Base-by-base conservation (phyloP, 2,888 invertebrate species). In the Caenorhabditis macrosperma region DNA sequence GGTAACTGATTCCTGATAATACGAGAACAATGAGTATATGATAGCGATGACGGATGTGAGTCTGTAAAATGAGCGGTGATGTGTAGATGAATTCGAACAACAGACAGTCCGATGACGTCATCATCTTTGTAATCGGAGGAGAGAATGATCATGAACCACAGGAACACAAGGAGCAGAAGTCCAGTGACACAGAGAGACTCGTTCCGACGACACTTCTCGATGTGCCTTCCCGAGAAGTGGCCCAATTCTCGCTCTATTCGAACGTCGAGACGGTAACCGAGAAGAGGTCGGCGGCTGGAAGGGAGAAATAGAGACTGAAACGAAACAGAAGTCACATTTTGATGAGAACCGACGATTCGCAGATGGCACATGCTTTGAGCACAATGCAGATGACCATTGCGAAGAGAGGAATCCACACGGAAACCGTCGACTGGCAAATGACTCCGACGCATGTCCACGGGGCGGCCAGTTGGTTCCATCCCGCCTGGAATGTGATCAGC, bases 381-480 rank as follows among this genome's bases (percentile, higher is more conserved):
- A n/a, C 33, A 2, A 63, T 30, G 12, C 61, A 44, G 24, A 46
- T 7, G 6, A 63, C 71, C 3, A 35, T 41, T 17, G 15, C 15
- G 28, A 71, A 71, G 3, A 71, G 6, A 0, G 71, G 71, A 1
- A 71, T 10, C 71, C 71, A 71, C 17, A 71, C 44, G 22, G 41
- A 28, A 12, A 63, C 2, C 0, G 71, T 71, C 17, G 54, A n/a
- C 44, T 71, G 55, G 17, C 63, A 64, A 12, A 74, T 64, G n/a
- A 64, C 74, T 7, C 74, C 74, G 5, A 74, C 55, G 35, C 74
- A 74, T 1, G 74, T 74, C 74, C 74, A 74, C 20, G 24, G 6
- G 10, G 64, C 74, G 1, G 74, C 57, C 20, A 74, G 20, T 7
- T 28, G 17, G 17, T 74, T 50, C 74, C 74, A 74, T 22, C 64